phyloP scores from a whole-genome alignment of 2,113 vertebrate species.

The Danio rerio region GRCz12tu NC_133185.1:11595501-11596000 shows the following conservation, averaged over 20 bases:
- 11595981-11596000: too few relatives aligned
- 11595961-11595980: neutral
- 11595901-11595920: conserved; percentile 80
- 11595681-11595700: conserved; percentile 68
- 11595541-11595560: too few relatives aligned
- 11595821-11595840: neutral
- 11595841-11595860: too few relatives aligned
- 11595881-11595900: conserved; percentile 74
- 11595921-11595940: conserved; percentile 81
- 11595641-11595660: neutral
- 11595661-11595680: conserved; percentile 56
- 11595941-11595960: conserved; percentile 77
- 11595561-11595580: too few relatives aligned
- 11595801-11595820: conserved; percentile 84
- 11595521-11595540: too few relatives aligned
- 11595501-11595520: too few relatives aligned
- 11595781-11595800: conserved; percentile 80
- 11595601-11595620: neutral
- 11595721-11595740: conserved; percentile 81
- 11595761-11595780: conserved; percentile 77
- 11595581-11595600: too few relatives aligned
- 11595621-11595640: neutral
- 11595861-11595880: too few relatives aligned
- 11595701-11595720: conserved; percentile 82
- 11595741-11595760: conserved; percentile 74